Evolutionary conservation across 92 coral and sea anemone species (phyloP), one percentile per base, ranked within the genome.

Genomic region (Desmophyllum pertusum): DNA sequence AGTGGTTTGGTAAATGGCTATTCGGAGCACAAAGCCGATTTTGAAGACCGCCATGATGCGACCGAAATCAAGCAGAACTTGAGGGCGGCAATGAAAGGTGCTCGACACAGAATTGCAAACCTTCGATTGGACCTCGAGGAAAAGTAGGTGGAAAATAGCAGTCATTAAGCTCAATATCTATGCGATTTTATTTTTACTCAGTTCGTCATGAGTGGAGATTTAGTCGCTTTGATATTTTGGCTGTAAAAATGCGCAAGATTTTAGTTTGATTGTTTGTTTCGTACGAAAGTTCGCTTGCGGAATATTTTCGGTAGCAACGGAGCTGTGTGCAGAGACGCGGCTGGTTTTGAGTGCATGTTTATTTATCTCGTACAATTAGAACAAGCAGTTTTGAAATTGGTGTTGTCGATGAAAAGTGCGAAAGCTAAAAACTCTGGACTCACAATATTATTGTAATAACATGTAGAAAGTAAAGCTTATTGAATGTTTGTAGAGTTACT

Each of bases 51-150:
- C n/a, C n/a, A n/a, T n/a, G n/a, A n/a, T n/a, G n/a, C 95, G 65
- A 74, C 81, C 21, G 98, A 97, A 83, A 90, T 97, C 30, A 87
- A 86, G 61, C 97, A 94, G 38, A 94, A 97, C 69, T 95, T 97
- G 59, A 95, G 95, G 25, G 77, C 84, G 36, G 98, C 98, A 6
- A 91, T 97, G 95, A 94, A 94, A 70, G 99, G 91, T n/a, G 99
- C 99, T 18, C 83, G 98, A 36, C 91, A 95, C 64, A 89, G 93
- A 63, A 92, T 97, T 68, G 84, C 93, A 55, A 84, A 91, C 74
- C 85, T 97, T 51, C 96, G 99, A 41, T 88, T 86, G 53, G 99
- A 97, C 82, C 94, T 95, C 30, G 99, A 97, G 61, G 94, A 92
- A 57, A 97, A 93, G 84, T 80, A 51, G 27, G 84, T 68, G 10